Percentiles rank a stretch among this genome's conserved stretches.
These are phyloP conservation scores for Archips xylosteana DNA, from an alignment of 2,888 invertebrate genomes.

Conservation along the genomic window DNA sequence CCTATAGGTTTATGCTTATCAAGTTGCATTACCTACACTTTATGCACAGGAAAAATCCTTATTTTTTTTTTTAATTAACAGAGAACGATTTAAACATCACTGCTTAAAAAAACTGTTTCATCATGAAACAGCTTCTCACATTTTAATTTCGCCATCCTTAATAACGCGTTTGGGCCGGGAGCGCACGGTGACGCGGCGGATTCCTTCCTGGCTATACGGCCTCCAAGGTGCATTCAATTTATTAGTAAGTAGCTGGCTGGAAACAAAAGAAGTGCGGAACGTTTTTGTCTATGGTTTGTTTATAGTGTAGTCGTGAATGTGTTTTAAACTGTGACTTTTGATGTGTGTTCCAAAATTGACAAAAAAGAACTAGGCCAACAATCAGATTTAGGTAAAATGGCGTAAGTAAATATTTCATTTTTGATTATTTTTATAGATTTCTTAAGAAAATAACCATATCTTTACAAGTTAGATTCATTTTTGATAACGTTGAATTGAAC, in stretches of 20 bases:
- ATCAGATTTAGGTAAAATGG: no score
- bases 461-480: background rate
- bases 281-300: background rate
- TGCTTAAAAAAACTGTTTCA: constrained; percentile 15
- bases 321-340: background rate
- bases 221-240: constrained; percentile 32
- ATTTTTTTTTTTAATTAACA: background rate
- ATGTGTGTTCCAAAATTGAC: no score
- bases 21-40: background rate
- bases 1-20: background rate
- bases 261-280: constrained; percentile 33
- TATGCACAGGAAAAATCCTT: background rate
- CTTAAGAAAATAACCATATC: background rate
- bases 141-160: constrained; percentile 41
- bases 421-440: background rate
- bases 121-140: constrained; percentile 24
- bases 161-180: constrained; percentile 25
- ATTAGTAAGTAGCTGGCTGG: constrained; percentile 35
- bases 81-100: background rate
- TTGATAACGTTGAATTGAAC: background rate
- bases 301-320: background rate
- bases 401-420: background rate
- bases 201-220: constrained; percentile 40
- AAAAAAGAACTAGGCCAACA: no score
- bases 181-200: constrained; percentile 45